A percentile compares a stretch with the other conserved stretches of the same genome.
phyloP scores from a whole-genome alignment of 2,797 vertebrate genomes.

The Okamejei kenojei region DNA sequence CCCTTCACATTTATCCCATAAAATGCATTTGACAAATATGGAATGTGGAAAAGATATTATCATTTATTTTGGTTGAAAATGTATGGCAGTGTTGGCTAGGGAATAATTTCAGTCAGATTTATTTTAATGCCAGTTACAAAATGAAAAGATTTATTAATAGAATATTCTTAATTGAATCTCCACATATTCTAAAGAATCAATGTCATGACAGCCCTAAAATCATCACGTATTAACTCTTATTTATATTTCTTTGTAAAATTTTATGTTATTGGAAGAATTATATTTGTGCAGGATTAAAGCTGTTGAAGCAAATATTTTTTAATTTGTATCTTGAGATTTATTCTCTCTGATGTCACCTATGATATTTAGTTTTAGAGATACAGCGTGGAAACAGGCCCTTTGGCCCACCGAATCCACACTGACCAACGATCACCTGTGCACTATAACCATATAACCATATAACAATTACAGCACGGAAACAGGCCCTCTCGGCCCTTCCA shows the following conservation, averaged over 20 bases:
- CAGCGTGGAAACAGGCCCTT: too few species aligned
- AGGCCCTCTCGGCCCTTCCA: too few species aligned
- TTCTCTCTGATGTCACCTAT: neutral
- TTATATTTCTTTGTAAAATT: conserved; percentile 28
- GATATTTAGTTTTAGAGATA: too few species aligned
- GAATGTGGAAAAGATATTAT: neutral
- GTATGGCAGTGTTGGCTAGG: too few species aligned
- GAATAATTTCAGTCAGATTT: neutral
- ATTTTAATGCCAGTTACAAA: neutral
- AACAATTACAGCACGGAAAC: too few species aligned
- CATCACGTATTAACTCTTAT: conserved; percentile 9
- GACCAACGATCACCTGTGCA: too few species aligned
- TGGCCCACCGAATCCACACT: too few species aligned
- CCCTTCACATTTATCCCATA: neutral
- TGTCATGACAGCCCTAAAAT: conserved; percentile 35
- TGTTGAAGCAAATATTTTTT: neutral
- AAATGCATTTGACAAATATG: neutral
- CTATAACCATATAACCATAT: too few species aligned
- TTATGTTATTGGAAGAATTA: neutral
- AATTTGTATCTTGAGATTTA: neutral
- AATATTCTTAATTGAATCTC: neutral
- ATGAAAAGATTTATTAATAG: neutral
- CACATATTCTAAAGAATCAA: neutral
- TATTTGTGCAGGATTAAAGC: neutral
- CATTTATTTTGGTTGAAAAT: neutral